phyloP scores from a whole-genome alignment of 2,113 vertebrate genomes.

The Sander vitreus region DNA sequence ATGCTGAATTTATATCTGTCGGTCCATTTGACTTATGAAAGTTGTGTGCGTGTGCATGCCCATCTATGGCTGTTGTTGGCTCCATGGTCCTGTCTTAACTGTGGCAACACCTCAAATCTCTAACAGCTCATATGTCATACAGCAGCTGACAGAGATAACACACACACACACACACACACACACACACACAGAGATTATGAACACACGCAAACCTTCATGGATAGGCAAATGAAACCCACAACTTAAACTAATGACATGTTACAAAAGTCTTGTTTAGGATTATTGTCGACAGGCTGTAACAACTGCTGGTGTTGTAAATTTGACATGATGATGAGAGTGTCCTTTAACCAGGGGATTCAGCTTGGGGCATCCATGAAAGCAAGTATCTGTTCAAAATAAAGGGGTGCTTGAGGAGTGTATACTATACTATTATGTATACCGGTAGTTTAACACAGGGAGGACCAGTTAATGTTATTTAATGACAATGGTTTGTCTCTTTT shows the following conservation, averaged over 20 bases:
- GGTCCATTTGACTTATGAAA: background rate
- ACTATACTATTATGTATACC: too few relatives aligned
- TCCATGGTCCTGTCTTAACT: conserved; percentile 27
- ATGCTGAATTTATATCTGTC: background rate
- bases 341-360: background rate
- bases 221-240: background rate
- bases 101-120: conserved; percentile 46
- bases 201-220: conserved; percentile 4
- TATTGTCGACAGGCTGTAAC: background rate
- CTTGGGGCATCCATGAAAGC: background rate
- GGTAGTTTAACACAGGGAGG: background rate
- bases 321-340: background rate
- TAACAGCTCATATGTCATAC: conserved; percentile 52
- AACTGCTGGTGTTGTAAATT: background rate
- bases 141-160: conserved; percentile 52
- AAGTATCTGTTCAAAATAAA: background rate
- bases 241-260: conserved; percentile 5
- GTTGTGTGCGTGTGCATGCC: background rate
- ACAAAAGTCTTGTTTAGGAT: conserved; percentile 7
- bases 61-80: conserved; percentile 22
- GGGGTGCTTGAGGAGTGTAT: background rate
- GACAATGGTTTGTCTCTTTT: background rate
- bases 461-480: background rate
- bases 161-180: background rate
- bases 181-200: background rate